A percentile compares a stretch with the other conserved stretches of the same genome.
These are phyloP conservation scores for Drosophila kuntzei DNA, from an alignment of 2,888 invertebrate species.

Conservation along the genomic window DNA sequence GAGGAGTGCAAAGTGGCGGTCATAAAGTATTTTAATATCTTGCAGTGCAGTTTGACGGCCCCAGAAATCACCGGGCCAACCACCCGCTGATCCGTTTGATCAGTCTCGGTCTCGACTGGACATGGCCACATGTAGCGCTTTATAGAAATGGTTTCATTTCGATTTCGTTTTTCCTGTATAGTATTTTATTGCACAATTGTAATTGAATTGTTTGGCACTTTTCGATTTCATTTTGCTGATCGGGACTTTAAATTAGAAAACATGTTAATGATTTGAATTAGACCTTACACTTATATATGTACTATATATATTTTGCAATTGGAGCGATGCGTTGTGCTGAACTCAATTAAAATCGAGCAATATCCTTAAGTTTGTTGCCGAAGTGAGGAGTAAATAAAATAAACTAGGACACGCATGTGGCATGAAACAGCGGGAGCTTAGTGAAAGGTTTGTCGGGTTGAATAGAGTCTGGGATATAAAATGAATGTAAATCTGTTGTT, in stretches of 20 bases:
- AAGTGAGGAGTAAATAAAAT: constrained; percentile 4
- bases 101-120: constrained; percentile 62
- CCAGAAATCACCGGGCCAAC: constrained; percentile 33
- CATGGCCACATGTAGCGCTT: constrained; percentile 71
- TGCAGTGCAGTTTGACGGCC: constrained; percentile 45
- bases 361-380: constrained; percentile 30
- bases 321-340: constrained; percentile 30
- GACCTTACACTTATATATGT: too few relatives aligned
- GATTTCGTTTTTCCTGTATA: constrained; percentile 42
- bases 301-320: too few relatives aligned
- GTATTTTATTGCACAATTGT: constrained; percentile 79
- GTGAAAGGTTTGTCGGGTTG: constrained; percentile 45
- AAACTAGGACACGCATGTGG: constrained; percentile 42
- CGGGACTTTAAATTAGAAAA: constrained; percentile 30
- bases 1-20: constrained; percentile 53
- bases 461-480: constrained; percentile 41
- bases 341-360: constrained; percentile 43
- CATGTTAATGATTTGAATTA: constrained; percentile 71
- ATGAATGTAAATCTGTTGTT: background rate
- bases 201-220: constrained; percentile 77
- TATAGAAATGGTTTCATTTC: constrained; percentile 47
- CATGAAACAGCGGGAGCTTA: constrained; percentile 43
- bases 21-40: constrained; percentile 71
- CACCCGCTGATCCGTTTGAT: constrained; percentile 76
- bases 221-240: constrained; percentile 57